Base-by-base conservation (phyloP, 2,888 invertebrate genomes). In the Drosophila aldrichi region DNA sequence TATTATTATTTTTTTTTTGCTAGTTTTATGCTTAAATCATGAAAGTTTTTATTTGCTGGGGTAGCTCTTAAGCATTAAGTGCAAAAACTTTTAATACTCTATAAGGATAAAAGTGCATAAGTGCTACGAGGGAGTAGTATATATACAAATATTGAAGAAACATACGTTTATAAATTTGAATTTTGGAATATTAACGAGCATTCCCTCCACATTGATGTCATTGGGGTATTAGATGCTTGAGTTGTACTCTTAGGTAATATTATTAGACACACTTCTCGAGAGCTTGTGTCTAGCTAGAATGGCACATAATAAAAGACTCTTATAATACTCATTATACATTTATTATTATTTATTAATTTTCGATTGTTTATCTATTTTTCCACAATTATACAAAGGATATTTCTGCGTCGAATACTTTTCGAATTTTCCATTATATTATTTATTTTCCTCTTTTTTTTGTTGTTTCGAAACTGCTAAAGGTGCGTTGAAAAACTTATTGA, bases 401-500 rank as follows among this genome's bases (percentile, higher is more conserved):
- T 12, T 36, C n/a, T 2, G 36, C 18, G 36, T 57, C 36, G n/a
- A 29, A 16, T 8, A 18, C 9, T 16, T 18, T 43, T 6, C 10
- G 25, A 22, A 16, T 22, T 8, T 22, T 22, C 16, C 22, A 44
- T 9, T 67, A 59, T 66, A 71, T 82, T 73, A 65, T 80, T 77
- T 79, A 51, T 46, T 75, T 70, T 73, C 43, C 36, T 59, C 34
- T 72, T 69, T 60, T 69, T 60, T 56, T 40, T 22, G 49, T 52
- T 49, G 43, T 59, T 46, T 40, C 16, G 49, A 41, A 25, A 58
- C 46, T 70, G 72, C 77, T 68, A 60, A 70, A 67, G 73, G 60
- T 63, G 68, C 49, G 70, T 67, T 71, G 58, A 60, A 60, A 58
- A 89, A 82, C 77, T 86, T 90, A 90, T 86, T 90, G 86, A 88